phyloP scores from a whole-genome alignment of 2,888 invertebrate species.

The Ceramica pisi region DNA sequence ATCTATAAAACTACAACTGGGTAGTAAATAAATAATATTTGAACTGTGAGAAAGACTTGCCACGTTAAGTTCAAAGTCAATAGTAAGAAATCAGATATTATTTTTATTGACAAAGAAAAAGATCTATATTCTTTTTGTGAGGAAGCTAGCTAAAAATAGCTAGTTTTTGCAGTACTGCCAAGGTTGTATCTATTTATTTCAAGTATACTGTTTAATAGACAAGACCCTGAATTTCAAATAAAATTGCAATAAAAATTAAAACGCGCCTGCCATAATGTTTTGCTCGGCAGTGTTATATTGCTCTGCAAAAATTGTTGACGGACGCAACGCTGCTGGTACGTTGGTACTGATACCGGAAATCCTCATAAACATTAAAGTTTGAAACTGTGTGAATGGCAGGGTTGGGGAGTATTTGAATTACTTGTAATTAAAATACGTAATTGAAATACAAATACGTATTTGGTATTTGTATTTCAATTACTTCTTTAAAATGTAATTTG shows the following conservation, averaged over 20 bases:
- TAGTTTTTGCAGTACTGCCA: not conserved
- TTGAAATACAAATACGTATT: conserved; percentile 66
- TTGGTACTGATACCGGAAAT: conserved; percentile 4
- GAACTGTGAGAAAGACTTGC: not conserved
- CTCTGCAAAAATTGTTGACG: conserved; percentile 10
- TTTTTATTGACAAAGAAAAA: not conserved
- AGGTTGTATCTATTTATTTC: not conserved
- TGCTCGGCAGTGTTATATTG: not conserved
- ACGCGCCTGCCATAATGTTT: not conserved
- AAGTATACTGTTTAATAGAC: not conserved
- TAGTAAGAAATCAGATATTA: not conserved
- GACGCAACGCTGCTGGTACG: not conserved
- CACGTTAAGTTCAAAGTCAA: not conserved
- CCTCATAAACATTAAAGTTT: too few relatives aligned
- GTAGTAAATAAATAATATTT: conserved; percentile 31
- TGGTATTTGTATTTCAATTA: conserved; percentile 30
- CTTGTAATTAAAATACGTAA: conserved; percentile 71
- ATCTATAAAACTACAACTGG: conserved; percentile 1
- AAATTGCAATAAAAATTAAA: conserved; percentile 23
- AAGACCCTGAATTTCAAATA: conserved; percentile 14
- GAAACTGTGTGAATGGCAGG: not conserved
- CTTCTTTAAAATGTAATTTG: too few relatives aligned
- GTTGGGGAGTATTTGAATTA: conserved; percentile 52
- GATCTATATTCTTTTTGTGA: not conserved
- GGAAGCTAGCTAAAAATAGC: not conserved